A percentile compares a stretch with the other conserved stretches of the same genome.
Conservation (phyloP, 2,113 vertebrate species). For the Rhipidura dahli region DNA sequence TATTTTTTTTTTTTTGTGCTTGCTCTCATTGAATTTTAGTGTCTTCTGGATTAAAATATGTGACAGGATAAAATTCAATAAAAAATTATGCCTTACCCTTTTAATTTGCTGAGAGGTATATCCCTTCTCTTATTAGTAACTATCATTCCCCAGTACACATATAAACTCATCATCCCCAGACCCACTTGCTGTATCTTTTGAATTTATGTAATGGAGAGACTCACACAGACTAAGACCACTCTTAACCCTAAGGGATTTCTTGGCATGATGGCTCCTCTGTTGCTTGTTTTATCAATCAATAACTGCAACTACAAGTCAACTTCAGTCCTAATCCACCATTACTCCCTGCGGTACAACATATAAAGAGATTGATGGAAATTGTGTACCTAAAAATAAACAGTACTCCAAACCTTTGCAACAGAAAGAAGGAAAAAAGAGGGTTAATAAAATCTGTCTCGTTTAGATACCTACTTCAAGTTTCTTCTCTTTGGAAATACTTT, state of each 20-base stretch:
- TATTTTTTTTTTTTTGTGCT: background rate
- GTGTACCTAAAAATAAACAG: background rate
- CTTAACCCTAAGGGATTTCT: background rate
- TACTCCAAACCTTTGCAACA: background rate
- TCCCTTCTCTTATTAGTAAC: background rate
- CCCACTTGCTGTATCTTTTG: background rate
- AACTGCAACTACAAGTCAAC: background rate
- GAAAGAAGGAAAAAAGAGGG: background rate
- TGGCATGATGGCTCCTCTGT: background rate
- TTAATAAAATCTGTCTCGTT: background rate
- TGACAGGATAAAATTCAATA: background rate
- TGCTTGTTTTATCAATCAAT: background rate
- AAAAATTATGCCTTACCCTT: background rate
- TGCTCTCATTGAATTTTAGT: background rate
- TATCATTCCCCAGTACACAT: background rate
- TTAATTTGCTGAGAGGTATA: background rate
- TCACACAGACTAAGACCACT: background rate
- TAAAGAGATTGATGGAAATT: background rate
- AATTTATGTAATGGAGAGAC: background rate
- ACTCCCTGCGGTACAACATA: background rate
- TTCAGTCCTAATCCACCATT: background rate
- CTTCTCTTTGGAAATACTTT: background rate
- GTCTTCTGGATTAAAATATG: background rate
- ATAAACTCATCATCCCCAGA: background rate
- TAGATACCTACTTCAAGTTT: background rate